Base-by-base conservation (phyloP, 2,797 vertebrate species). In the Danio albolineatus region DNA sequence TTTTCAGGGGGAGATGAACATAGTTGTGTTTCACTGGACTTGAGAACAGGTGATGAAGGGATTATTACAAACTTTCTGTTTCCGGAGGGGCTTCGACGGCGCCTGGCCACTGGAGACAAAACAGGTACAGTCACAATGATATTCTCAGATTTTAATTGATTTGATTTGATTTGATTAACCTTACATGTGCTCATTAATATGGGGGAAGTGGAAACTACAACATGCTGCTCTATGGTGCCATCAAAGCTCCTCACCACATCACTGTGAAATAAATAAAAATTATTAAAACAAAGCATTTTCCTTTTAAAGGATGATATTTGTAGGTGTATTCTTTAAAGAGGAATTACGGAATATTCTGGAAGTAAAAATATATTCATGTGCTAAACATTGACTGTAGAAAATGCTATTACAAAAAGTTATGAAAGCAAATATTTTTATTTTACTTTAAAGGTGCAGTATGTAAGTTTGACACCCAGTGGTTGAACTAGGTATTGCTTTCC, bases 21-120 rank as follows among this genome's bases (percentile, higher is more conserved):
- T 93, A 95, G 78, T 91, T 91, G 60, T 91, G 91, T 86, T 28
- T 94, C 89, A 0, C 92, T 94, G 76, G 88, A 93, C 75, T 91
- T 90, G 39, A 90, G 75, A 36, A 91, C 88, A 0, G 94, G 94
- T 1, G 95, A 94, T 36, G 84, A 83, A 46, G 85, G 83, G 3
- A 90, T 79, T 0, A 90, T 86, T 2, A 88, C 71, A 19, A 86
- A 59, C 0, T 88, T 79, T 39, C 87, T 91, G 69, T 88, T 89
- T 3, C 76, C 64, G 0, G 90, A 88, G 0, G 92, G 86, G 61
- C 89, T 90, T 82, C 90, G 85, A 86, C 92, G 88, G 8, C 53
- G 65, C 65, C 43, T 88, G 91, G 61, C 92, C 89, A 86, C 85
- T 86, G 46, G 1, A 72, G 38, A 77, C 5, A 38, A 17, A 78